Percentiles rank a stretch among this genome's conserved stretches.
phyloP scores from a whole-genome alignment of 2,888 invertebrate species.

The Endotricha flammealis region DNA sequence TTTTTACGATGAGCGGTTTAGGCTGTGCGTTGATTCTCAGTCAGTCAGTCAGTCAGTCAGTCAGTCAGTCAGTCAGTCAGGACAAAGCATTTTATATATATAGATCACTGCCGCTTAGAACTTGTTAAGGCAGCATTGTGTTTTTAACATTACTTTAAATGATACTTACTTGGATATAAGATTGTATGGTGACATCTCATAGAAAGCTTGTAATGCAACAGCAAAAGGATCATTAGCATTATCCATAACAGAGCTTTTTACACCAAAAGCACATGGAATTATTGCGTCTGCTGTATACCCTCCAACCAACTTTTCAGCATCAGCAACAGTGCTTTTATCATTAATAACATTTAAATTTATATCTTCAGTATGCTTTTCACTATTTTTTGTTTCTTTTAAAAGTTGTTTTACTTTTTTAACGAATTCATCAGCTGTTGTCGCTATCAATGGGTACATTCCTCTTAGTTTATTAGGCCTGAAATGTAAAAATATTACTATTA shows the following conservation, averaged over 20 bases:
- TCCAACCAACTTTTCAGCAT: constrained; percentile 59
- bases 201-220: constrained; percentile 64
- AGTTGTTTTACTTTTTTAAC: constrained; percentile 39
- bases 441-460: constrained; percentile 67
- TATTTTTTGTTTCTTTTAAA: constrained; percentile 16
- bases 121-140: too few species aligned
- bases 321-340: constrained; percentile 30
- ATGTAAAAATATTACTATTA: too few species aligned
- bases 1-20: too few species aligned
- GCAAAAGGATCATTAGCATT: constrained; percentile 63
- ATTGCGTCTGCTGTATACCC: constrained; percentile 72
- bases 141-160: too few species aligned
- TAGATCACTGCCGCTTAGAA: too few species aligned
- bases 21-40: too few species aligned
- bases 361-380: constrained; percentile 10
- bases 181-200: constrained; percentile 59
- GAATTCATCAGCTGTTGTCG: constrained; percentile 59
- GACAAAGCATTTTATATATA: too few species aligned
- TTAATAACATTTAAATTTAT: constrained; percentile 11
- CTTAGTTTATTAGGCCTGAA: constrained; percentile 67
- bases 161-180: constrained; percentile 66
- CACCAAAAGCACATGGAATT: constrained; percentile 67
- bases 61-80: too few species aligned
- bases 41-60: too few species aligned
- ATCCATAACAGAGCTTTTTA: constrained; percentile 66